phyloP scores from a whole-genome alignment of 2,888 invertebrate genomes.

The Phytoseiulus persimilis region DNA sequence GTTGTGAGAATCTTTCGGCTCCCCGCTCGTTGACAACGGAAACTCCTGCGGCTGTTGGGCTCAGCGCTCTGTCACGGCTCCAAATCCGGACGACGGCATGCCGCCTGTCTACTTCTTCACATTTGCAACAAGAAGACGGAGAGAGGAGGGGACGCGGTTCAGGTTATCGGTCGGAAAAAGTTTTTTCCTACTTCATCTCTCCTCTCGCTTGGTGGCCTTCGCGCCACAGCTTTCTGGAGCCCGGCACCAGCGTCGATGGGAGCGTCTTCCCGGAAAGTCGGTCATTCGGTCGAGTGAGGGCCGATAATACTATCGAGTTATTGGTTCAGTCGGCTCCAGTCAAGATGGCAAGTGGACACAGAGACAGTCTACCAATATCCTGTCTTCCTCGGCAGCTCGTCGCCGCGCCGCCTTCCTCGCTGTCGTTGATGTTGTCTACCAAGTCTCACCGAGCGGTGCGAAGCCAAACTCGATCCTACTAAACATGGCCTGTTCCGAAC shows the following conservation, averaged over 20 bases:
- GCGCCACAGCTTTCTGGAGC: not conserved
- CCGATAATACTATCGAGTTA: slow-evolving; percentile 5
- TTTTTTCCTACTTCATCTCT: not conserved
- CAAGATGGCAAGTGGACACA: not conserved
- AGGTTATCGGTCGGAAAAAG: not conserved
- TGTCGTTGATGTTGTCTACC: not conserved
- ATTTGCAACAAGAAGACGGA: not conserved
- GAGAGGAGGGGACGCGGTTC: not conserved
- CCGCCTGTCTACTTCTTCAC: not conserved
- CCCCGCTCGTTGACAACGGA: too few species aligned
- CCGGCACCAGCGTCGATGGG: not conserved
- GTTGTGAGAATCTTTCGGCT: too few species aligned
- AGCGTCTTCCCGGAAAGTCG: not conserved
- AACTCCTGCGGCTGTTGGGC: too few species aligned
- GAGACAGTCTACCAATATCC: slow-evolving; percentile 5
- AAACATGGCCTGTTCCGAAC: too few species aligned
- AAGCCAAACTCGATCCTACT: too few species aligned
- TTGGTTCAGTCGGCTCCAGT: not conserved
- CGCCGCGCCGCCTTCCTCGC: too few species aligned
- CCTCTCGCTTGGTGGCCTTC: not conserved
- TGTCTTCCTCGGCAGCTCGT: not conserved
- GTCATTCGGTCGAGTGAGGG: not conserved
- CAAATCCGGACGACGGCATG: not conserved
- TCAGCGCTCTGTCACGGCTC: too few species aligned
- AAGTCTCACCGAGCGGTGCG: too few species aligned